Evolutionary conservation across 1,140 invertebrate species (phyloP).

Genomic region (Conus ventricosus): DNA sequence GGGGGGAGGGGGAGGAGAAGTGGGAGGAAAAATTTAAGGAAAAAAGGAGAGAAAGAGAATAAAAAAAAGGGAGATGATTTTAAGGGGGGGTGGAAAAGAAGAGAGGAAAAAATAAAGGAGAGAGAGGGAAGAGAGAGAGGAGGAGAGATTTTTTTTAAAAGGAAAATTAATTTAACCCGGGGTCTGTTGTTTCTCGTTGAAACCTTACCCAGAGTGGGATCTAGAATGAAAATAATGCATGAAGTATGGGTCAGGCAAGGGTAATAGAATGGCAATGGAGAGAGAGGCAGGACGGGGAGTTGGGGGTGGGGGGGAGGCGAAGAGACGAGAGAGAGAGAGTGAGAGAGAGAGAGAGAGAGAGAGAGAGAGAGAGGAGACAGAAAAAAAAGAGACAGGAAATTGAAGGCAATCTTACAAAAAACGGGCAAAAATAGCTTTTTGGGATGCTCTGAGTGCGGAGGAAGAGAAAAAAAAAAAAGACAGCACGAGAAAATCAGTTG

Average conservation of each 20-base stretch:
- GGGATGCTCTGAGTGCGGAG: too few species aligned
- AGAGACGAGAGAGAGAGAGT: conserved; percentile 4
- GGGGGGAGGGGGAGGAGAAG: neutral
- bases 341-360: neutral
- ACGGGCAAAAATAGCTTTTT: too few species aligned
- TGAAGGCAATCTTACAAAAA: too few species aligned
- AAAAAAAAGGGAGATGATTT: too few species aligned
- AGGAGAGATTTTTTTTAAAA: neutral
- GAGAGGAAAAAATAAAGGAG: too few species aligned
- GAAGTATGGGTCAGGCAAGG: neutral
- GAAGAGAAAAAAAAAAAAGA: too few species aligned
- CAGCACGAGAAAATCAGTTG: too few species aligned
- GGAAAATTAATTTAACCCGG: neutral
- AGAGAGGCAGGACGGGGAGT: neutral
- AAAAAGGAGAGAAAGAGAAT: neutral
- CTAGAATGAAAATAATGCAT: neutral
- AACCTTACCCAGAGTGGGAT: too few species aligned
- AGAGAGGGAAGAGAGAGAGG: neutral
- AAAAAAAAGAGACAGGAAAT: too few species aligned
- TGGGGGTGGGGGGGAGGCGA: too few species aligned
- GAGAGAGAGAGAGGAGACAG: conserved; percentile 4
- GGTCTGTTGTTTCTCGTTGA: too few species aligned
- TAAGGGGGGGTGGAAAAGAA: too few species aligned
- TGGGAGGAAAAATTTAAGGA: neutral
- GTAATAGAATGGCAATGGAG: neutral